Evolutionary conservation across 2,797 vertebrate genomes (phyloP), one percentile per base, ranked within the genome.

Genomic region (Gypaetus barbatus): DNA sequence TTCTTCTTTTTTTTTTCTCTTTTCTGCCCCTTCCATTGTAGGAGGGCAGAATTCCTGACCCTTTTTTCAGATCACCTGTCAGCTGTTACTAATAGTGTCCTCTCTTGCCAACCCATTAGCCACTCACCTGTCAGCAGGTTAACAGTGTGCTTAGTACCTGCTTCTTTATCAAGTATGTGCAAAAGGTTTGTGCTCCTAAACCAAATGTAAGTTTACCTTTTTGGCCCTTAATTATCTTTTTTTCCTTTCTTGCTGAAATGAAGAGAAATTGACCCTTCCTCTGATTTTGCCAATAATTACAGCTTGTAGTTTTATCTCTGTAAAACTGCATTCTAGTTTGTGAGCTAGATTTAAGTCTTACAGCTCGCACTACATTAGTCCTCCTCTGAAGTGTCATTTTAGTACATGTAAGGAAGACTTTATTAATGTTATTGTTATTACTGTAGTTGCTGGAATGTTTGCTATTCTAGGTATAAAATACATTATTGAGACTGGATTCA

Each of bases 261-360:
- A 89, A 89, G 37, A 74, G 56, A 85, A 94, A 91, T 48, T 44
- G 49, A 81, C 30, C 24, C 28, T 94, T 74, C 41, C 15, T 66
- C 56, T 68, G 70, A 75, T 75, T 94, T 89, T 95, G 46, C 46
- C 43, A 58, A 9, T 51, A 90, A 69, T 68, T 90, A 52, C 30
- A 81, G 65, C 27, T 61, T 81, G 68, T 27, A 41, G 41, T 63
- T 95, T 73, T 75, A 31, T n/a, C 43, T 69, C 44, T 84, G 52
- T 60, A 60, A 92, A 92, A 37, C 6, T 77, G 27, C 4, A 5
- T 44, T 80, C 33, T 33, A n/a, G 27, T 58, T 64, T 46, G 65
- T 56, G 61, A 93, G 65, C 16, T 64, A 44, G n/a, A 46, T 91
- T 78, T 81, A 87, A 87, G 48, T 64, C 31, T 83, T 87, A 52